Evolutionary conservation across 2,888 invertebrate species (phyloP), one percentile per base, ranked within the genome.

Genomic region (Stegophylla sp.): DNA sequence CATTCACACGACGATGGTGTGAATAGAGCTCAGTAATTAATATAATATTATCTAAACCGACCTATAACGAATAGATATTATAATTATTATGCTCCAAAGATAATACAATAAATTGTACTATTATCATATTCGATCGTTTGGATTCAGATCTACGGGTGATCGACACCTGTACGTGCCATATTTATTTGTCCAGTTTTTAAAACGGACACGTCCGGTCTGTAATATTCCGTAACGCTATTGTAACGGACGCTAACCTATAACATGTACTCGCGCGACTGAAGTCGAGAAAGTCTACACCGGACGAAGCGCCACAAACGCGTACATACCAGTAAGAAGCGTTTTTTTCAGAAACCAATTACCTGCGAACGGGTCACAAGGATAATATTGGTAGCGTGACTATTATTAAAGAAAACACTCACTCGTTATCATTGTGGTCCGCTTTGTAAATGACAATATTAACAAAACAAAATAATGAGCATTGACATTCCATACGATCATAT

Each of bases 351-450:
- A 51, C 63, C 48, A 34, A 74, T 20, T n/a, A n/a, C n/a, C 34
- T 34, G 51, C 64, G 41, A n/a, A 23, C 26, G 64, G 75, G 75
- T 64, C 64, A 51, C 64, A 75, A 45, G 51, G 51, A 75, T 75
- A n/a, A n/a, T n/a, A 61, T 67, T 61, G 59, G 69, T 69, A 77
- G 59, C 77, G 77, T 74, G 74, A 74, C 74, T 74, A 67, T 77
- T 67, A 67, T 77, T 67, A 67, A 77, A 77, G 77, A 77, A 77
- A 77, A 77, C 53, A 59, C 59, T 69, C 77, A n/a, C 56, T 59
- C 69, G 56, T 69, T 77, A 77, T 69, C 34, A 67, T 69, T 59
- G 77, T 45, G 69, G 67, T 48, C 53, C 41, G 45, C 63, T 74
- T 63, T 74, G 51, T 48, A 61, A 10, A 12, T 56, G 28, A 28